Conservation (phyloP, 2,113 vertebrate species). For the Ictalurus furcatus region DNA sequence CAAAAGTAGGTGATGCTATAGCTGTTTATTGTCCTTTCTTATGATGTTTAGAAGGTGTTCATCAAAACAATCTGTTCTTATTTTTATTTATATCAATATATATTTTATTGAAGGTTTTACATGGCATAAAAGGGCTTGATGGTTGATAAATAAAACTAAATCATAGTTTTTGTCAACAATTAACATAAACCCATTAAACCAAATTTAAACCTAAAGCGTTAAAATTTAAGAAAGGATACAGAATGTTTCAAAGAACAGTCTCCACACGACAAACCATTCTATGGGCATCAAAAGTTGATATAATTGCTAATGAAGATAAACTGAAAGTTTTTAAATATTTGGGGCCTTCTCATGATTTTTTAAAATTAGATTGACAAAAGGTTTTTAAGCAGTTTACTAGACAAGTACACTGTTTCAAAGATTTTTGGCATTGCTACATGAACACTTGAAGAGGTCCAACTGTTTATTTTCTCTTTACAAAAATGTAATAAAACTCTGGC, state of each 20-base stretch:
- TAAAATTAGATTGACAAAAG: background rate
- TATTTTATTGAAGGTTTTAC: background rate
- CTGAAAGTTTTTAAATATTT: background rate
- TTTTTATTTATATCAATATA: background rate
- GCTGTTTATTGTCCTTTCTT: background rate
- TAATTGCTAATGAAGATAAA: background rate
- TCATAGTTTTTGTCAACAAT: background rate
- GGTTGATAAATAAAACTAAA: background rate
- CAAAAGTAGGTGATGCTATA: background rate
- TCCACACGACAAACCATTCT: background rate
- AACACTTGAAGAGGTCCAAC: background rate
- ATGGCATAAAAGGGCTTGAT: background rate
- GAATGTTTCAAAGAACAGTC: background rate
- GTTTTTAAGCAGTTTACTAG: background rate
- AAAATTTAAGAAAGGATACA: background rate
- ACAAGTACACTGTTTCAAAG: background rate
- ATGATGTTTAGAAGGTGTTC: background rate
- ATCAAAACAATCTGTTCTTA: background rate
- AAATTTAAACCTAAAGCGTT: background rate
- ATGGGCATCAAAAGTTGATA: background rate
- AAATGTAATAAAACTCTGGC: background rate
- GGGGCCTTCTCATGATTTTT: background rate
- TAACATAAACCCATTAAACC: background rate
- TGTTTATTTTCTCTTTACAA: background rate
- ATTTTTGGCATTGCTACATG: background rate